These are phyloP conservation scores for Dromiciops gliroides DNA, from an alignment of 2,113 vertebrate species.

Conservation along the genomic window DNA sequence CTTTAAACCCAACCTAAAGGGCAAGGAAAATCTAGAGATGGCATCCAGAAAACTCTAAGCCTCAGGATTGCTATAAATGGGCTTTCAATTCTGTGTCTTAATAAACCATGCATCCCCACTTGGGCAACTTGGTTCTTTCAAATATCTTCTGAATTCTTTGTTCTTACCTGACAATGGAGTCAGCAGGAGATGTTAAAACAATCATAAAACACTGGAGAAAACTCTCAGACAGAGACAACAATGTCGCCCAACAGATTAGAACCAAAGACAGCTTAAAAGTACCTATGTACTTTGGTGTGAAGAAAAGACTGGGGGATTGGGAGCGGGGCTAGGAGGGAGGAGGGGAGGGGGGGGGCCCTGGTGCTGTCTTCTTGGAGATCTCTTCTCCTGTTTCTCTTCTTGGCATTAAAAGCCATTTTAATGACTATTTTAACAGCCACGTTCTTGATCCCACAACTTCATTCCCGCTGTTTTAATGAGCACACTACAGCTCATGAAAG, in stretches of 20 bases:
- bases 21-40: not conserved
- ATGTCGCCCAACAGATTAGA: not conserved
- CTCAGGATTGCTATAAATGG: not conserved
- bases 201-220: not conserved
- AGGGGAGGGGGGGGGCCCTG: too few species aligned
- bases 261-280: not conserved
- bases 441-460: slow-evolving; percentile 65
- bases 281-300: not conserved
- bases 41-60: not conserved
- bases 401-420: slow-evolving; percentile 57
- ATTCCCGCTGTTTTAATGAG: slow-evolving; percentile 68
- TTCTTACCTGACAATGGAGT: not conserved
- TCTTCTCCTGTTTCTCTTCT: slow-evolving; percentile 44
- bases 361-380: slow-evolving; percentile 25
- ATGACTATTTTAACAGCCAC: slow-evolving; percentile 68
- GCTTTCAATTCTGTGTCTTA: not conserved
- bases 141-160: slow-evolving; percentile 22
- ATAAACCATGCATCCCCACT: not conserved
- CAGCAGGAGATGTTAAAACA: not conserved
- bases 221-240: not conserved
- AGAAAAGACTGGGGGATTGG: not conserved
- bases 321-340: not conserved
- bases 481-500: slow-evolving; percentile 58
- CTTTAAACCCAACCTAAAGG: slow-evolving; percentile 24
- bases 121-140: not conserved